Percentiles rank a stretch among this genome's conserved stretches.
phyloP scores from a whole-genome alignment of 2,113 vertebrate genomes.

The Antigone vipio region DNA sequence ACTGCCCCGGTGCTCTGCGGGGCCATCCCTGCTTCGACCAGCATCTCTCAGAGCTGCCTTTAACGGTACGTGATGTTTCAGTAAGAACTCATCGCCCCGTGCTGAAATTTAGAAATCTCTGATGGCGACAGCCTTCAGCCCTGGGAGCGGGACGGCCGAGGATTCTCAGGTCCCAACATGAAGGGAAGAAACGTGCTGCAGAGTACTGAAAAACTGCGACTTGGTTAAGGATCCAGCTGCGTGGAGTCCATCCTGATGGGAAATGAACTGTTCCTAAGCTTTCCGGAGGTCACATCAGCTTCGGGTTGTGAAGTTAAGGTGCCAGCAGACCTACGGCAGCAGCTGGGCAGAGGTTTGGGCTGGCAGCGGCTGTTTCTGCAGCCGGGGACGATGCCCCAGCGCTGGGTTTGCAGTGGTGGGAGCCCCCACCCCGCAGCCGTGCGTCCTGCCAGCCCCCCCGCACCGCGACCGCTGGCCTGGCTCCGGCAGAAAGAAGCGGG shows the following conservation, averaged over 20 bases:
- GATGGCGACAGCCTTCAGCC: not conserved
- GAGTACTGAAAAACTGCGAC: not conserved
- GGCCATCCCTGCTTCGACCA: not conserved
- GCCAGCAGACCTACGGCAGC: not conserved
- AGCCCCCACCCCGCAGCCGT: not conserved
- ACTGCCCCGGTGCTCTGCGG: not conserved
- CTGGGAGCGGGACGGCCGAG: not conserved
- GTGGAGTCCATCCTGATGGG: not conserved
- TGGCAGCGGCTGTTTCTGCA: not conserved
- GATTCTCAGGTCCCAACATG: not conserved
- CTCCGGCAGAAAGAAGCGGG: not conserved
- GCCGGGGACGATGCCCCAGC: accelerated
- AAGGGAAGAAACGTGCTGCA: not conserved
- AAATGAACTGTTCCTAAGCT: not conserved
- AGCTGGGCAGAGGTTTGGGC: not conserved
- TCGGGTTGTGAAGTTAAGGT: accelerated
- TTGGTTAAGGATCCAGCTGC: not conserved
- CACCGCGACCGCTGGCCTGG: accelerated
- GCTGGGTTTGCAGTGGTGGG: not conserved
- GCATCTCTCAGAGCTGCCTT: not conserved
- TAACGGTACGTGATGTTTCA: not conserved
- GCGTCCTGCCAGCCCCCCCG: too few species aligned
- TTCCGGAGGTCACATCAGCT: not conserved
- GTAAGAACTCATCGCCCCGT: not conserved
- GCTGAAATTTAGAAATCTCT: not conserved